Base-by-base conservation (phyloP, 2,113 vertebrate genomes). In the Porphyrio hochstetteri region DNA sequence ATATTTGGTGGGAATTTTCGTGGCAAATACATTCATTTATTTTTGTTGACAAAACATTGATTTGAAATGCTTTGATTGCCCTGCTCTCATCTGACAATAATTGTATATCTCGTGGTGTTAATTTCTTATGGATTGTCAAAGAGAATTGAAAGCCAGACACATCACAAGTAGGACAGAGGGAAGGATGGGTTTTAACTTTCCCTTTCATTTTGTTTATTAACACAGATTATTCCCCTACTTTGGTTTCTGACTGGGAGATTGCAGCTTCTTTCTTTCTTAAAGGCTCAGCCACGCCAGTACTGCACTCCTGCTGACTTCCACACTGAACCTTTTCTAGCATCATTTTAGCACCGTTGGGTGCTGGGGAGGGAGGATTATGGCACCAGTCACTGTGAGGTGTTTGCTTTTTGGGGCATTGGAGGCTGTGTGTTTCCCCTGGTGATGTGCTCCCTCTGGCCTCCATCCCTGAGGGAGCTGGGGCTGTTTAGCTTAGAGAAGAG, bases 141-240 rank as follows among this genome's bases (percentile, higher is more conserved):
- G 76, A 38, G 92, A 95, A 80, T 61, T 78, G 86, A 95, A 91
- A 93, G 81, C 89, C 77, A 79, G 93, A 82, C 77, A 44, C 86
- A 90, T 95, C 96, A 94, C 21, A 86, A 48, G 91, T 82, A 79
- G 23, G 64, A 85, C 15, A 28, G 55, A 67, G 89, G 91, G 93
- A 87, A 89, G 42, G 70, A 68, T 57, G 90, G 44, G 48, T 19
- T 89, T 96, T 79, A 86, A 85, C 72, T 95, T 91, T 48, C 57
- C 69, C 48, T 95, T 97, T 93, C 80, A 91, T 95, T 95, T 78
- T 92, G 91, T 95, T 92, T 95, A 92, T 95, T 82, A 95, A 69
- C 79, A 12, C 11, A 69, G 71, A 97, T 87, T 9, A 35, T 79
- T 94, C 53, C 48, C 36, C n/a, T 91, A 16, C 78, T 92, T 87